A percentile compares a stretch with the other conserved stretches of the same genome.
Conservation (phyloP, 1,140 invertebrate genomes). For the Temnothorax curvispinosus region DNA sequence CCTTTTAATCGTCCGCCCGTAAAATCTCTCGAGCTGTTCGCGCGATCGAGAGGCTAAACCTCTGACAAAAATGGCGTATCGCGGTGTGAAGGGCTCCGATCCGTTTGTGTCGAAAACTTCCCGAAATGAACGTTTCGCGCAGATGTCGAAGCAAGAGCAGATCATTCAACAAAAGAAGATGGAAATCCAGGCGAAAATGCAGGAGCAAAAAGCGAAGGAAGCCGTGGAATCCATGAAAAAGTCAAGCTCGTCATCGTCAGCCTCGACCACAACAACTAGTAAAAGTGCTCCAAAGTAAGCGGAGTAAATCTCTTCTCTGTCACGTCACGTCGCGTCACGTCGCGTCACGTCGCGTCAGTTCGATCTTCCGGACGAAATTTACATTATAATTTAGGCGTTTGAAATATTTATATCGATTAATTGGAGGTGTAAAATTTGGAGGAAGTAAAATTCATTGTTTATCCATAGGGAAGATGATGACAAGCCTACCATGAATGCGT, state of each 20-base stretch:
- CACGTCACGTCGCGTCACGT: neutral
- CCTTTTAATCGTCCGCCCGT: neutral
- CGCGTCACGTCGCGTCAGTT: neutral
- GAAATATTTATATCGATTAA: neutral
- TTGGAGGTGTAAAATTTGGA: neutral
- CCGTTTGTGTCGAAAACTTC: conserved; percentile 87
- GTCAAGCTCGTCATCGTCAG: conserved; percentile 72
- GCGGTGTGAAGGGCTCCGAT: conserved; percentile 85
- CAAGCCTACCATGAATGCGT: conserved; percentile 87
- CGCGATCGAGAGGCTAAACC: neutral
- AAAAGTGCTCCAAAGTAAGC: conserved; percentile 79
- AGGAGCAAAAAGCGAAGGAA: conserved; percentile 87
- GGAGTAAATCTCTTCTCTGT: conserved; percentile 73
- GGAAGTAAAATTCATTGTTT: neutral
- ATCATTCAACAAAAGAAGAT: conserved; percentile 92
- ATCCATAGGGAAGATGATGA: conserved; percentile 81
- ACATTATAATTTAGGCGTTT: neutral
- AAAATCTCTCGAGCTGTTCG: neutral
- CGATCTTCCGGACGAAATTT: neutral
- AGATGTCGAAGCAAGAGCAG: conserved; percentile 93
- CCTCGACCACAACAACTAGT: conserved; percentile 70
- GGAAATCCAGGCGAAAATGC: conserved; percentile 90
- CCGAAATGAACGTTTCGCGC: conserved; percentile 88
- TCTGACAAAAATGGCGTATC: conserved; percentile 83
- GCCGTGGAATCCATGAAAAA: conserved; percentile 86